Conservation (phyloP, 2,797 vertebrate species). For the Cygnus olor region DNA sequence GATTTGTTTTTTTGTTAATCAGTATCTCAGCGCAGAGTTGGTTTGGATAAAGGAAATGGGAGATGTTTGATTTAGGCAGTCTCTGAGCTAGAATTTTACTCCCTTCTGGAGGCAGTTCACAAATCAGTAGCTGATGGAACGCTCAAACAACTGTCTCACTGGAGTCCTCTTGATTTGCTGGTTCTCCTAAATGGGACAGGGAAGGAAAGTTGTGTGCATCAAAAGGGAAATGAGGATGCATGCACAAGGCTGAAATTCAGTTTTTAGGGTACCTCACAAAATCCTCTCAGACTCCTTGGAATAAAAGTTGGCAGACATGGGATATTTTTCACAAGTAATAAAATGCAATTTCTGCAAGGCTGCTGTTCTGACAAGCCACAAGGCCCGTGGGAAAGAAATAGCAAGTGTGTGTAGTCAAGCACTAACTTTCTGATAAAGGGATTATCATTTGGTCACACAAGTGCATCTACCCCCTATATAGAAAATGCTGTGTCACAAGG, state of each 20-base stretch:
- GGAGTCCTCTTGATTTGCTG: background rate
- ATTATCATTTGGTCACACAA: background rate
- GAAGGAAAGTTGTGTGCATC: background rate
- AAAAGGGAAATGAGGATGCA: background rate
- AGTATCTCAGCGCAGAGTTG: fast-evolving
- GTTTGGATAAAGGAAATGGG: background rate
- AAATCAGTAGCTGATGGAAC: background rate
- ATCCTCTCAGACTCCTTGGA: background rate
- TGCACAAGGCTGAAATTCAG: background rate
- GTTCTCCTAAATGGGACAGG: background rate
- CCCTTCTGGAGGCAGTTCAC: background rate
- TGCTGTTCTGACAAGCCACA: background rate
- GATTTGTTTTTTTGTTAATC: background rate
- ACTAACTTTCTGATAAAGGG: background rate
- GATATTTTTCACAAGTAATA: background rate
- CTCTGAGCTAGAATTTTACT: background rate
- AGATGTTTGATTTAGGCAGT: background rate
- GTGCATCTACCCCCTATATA: fast-evolving
- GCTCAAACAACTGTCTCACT: background rate
- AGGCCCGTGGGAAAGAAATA: background rate
- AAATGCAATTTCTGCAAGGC: background rate
- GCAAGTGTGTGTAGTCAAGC: background rate
- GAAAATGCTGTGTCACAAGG: background rate
- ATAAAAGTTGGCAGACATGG: background rate
- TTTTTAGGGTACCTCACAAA: background rate